These are phyloP conservation scores for Phainopepla nitens DNA, from an alignment of 2,113 vertebrate genomes.

Conservation along the genomic window DNA sequence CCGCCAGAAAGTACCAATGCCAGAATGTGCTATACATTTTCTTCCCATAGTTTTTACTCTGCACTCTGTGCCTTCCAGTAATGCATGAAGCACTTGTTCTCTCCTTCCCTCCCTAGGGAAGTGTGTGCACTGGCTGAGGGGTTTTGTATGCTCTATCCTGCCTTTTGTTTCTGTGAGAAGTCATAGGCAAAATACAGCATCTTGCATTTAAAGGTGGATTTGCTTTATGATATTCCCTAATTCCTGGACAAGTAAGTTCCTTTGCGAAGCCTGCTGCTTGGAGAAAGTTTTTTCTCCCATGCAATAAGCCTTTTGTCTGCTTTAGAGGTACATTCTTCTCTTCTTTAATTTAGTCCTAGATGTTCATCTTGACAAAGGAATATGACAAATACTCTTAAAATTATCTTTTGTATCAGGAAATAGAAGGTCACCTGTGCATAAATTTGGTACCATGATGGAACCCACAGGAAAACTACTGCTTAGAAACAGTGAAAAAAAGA, in stretches of 20 bases:
- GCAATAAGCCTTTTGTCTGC: background rate
- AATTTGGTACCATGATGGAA: background rate
- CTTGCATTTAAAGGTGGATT: background rate
- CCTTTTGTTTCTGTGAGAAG: background rate
- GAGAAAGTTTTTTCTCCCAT: background rate
- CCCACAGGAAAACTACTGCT: background rate
- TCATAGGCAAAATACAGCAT: background rate
- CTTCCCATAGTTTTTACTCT: background rate
- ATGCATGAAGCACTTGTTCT: background rate
- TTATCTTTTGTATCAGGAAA: background rate
- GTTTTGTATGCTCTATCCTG: background rate
- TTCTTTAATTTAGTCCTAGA: background rate
- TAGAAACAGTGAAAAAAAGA: background rate
- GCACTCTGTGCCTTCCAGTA: background rate
- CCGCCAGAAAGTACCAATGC: background rate
- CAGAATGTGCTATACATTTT: background rate
- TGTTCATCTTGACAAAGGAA: background rate
- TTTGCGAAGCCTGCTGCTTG: background rate
- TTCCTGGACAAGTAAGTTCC: accelerated
- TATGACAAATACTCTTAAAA: background rate
- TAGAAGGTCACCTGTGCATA: background rate
- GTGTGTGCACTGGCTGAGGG: background rate
- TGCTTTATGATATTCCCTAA: background rate
- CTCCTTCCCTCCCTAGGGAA: background rate
- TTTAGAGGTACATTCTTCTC: background rate